Percentiles rank a stretch among this genome's conserved stretches.
Evolutionary conservation across 2,113 vertebrate species (phyloP).

Genomic region (Peucedramus taeniatus): DNA sequence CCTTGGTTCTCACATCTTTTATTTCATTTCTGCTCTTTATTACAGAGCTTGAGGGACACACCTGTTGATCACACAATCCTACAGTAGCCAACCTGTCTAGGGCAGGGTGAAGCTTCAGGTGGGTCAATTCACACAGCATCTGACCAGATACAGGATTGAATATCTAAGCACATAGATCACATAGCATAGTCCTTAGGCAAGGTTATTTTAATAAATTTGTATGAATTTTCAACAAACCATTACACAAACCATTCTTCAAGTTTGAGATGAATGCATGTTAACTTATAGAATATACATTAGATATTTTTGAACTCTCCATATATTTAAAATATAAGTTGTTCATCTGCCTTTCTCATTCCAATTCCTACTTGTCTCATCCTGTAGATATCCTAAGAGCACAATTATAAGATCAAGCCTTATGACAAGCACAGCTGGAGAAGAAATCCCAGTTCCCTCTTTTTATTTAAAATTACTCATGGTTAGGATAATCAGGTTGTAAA

Average conservation of each 20-base stretch:
- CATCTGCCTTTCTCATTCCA: not conserved
- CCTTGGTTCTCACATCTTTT: not conserved
- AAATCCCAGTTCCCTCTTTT: conserved; percentile 50
- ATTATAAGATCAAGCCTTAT: conserved; percentile 42
- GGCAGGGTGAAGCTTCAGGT: not conserved
- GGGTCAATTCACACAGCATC: not conserved
- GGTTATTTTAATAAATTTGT: not conserved
- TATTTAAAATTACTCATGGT: conserved; percentile 50
- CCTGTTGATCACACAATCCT: not conserved
- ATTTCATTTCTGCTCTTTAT: not conserved
- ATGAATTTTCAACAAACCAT: not conserved
- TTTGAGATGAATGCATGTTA: not conserved
- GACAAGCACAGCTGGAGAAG: conserved; percentile 30
- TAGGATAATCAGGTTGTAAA: conserved; percentile 57
- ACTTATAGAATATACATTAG: not conserved
- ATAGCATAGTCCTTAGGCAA: not conserved
- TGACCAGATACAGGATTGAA: not conserved
- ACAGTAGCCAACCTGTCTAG: not conserved
- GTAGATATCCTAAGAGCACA: conserved; percentile 28
- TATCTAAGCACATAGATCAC: not conserved
- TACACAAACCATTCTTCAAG: not conserved
- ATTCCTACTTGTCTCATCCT: conserved; percentile 41
- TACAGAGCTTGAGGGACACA: fast-evolving
- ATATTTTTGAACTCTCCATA: not conserved
- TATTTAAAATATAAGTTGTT: not conserved